Evolutionary conservation across 2,113 vertebrate species (phyloP), one percentile per base, ranked within the genome.

Genomic region (Toxotes chatareus): DNA sequence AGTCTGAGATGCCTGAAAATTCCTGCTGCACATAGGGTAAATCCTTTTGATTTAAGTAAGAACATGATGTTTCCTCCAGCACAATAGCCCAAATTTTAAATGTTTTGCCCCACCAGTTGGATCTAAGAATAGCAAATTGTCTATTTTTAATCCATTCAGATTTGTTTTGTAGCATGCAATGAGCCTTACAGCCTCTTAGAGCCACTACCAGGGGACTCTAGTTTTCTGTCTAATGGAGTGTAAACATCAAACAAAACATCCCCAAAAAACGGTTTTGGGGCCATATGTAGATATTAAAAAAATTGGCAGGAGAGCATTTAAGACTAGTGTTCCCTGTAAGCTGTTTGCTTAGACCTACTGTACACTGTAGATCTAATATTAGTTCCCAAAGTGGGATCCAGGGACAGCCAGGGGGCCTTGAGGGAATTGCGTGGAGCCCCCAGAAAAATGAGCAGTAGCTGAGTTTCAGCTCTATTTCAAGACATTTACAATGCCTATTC

Each of bases 331-430:
- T 83, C 62, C 76, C 88, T 73, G 56, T 75, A 34, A 86, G 89
- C 84, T 81, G 84, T 87, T 88, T 87, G 86, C 82, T 76, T 19
- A 79, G 80, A 82, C 57, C 63, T 34, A 32, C 83, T 76, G 57
- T 71, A 68, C 0, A 51, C 42, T 62, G 56, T 55, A n/a, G 16
- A 16, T 63, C 70, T 84, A 83, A 86, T 68, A 80, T 88, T 82
- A 80, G 61, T 40, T 90, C 86, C 83, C 79, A 83, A 69, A 90
- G 55, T 77, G 85, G 83, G 76, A 85, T 67, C 82, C 63, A 55
- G 78, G 79, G 85, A 89, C 79, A 21, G 66, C 75, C 61, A 56
- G 65, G 19, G 71, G 60, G 16, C 49, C 86, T 59, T 59, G 0
- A 17, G 79, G 79, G 91, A 92, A 81, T 73, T 75, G 32, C 51